Conservation (phyloP, 2,888 invertebrate genomes). For the Brenthis daphne region DNA sequence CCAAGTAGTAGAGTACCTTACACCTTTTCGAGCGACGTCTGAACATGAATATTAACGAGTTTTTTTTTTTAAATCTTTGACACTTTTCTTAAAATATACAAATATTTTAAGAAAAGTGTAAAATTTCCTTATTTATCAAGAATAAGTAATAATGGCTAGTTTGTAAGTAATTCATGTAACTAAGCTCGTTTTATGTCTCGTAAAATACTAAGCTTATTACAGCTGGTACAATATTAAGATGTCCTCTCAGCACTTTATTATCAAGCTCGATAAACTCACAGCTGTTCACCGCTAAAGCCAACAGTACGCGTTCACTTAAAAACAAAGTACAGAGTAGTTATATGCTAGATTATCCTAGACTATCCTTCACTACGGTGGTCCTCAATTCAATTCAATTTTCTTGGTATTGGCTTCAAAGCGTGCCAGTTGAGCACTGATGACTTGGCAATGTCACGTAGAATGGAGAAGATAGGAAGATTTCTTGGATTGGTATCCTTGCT, state of each 20-base stretch:
- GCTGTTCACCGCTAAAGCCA: conserved; percentile 13
- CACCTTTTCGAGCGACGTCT: too few relatives aligned
- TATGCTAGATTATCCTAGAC: neutral
- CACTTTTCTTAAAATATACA: too few relatives aligned
- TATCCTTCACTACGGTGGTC: neutral
- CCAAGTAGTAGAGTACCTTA: too few relatives aligned
- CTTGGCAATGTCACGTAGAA: neutral
- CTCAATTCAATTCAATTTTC: neutral
- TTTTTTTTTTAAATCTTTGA: too few relatives aligned
- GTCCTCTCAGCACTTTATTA: conserved; percentile 17
- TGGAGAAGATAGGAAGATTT: too few relatives aligned
- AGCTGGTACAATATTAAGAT: conserved; percentile 9
- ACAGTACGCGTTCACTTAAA: conserved; percentile 16
- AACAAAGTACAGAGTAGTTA: conserved; percentile 17
- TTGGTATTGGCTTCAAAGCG: neutral
- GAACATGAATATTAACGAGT: too few relatives aligned
- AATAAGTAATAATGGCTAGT: too few relatives aligned
- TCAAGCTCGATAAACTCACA: conserved; percentile 15
- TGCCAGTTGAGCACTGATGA: neutral
- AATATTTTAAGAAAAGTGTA: too few relatives aligned
- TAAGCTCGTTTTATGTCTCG: neutral
- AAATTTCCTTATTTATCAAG: too few relatives aligned
- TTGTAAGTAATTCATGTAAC: too few relatives aligned
- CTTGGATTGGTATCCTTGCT: too few relatives aligned
- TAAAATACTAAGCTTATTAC: neutral